These are phyloP conservation scores for Grantiella picta DNA, from an alignment of 2,113 vertebrate genomes.

Conservation along the genomic window DNA sequence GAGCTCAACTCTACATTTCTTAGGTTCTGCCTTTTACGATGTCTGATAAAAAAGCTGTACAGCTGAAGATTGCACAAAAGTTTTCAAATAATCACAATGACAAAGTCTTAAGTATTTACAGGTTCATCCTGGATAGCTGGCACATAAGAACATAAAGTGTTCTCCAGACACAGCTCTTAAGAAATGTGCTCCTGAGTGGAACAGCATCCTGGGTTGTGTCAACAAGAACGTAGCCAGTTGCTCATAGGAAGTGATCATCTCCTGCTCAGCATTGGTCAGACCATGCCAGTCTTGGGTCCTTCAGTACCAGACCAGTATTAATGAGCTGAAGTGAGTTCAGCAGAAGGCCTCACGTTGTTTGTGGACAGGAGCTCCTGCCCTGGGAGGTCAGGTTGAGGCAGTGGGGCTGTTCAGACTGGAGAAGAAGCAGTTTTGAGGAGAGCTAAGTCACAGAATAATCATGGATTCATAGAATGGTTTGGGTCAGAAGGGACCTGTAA, in stretches of 20 bases:
- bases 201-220: background rate
- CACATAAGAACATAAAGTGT: background rate
- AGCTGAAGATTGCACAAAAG: background rate
- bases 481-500: background rate
- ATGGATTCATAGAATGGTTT: background rate
- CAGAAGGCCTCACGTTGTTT: fast-evolving
- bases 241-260: background rate
- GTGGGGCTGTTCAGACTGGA: background rate
- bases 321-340: background rate
- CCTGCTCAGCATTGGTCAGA: background rate
- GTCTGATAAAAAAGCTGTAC: background rate
- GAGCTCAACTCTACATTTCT: background rate
- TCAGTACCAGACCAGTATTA: background rate
- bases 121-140: background rate
- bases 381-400: background rate
- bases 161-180: background rate
- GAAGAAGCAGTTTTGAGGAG: background rate
- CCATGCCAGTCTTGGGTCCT: background rate
- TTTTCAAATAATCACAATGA: background rate
- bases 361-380: background rate
- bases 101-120: background rate
- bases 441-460: background rate
- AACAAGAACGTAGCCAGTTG: background rate
- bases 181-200: background rate
- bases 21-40: background rate